A percentile compares a stretch with the other conserved stretches of the same genome.
These are phyloP conservation scores for Ceratina australensis DNA, from an alignment of 1,140 invertebrate species.

Conservation along the genomic window DNA sequence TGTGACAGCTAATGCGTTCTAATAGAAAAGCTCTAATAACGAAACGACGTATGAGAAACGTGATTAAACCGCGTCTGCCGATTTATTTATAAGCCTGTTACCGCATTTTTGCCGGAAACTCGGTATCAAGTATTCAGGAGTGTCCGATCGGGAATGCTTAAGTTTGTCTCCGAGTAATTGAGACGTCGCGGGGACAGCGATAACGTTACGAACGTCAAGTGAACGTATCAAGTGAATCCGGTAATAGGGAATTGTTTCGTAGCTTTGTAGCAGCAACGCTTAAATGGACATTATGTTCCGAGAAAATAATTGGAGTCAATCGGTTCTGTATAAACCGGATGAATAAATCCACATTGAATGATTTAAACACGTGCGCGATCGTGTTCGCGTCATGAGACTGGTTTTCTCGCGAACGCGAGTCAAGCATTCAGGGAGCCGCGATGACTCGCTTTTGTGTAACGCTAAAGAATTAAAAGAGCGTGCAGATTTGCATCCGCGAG, in stretches of 20 bases:
- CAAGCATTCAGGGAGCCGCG: neutral
- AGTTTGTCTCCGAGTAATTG: neutral
- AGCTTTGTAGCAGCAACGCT: too few relatives aligned
- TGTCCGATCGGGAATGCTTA: neutral
- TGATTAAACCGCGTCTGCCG: neutral
- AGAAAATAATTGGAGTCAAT: too few relatives aligned
- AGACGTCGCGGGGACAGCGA: too few relatives aligned
- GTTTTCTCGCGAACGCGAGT: neutral
- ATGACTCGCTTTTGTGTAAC: neutral
- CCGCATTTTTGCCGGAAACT: neutral
- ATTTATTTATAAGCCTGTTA: neutral
- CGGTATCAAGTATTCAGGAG: neutral
- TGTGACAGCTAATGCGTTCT: neutral
- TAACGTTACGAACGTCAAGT: too few relatives aligned
- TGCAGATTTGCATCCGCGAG: slow-evolving; percentile 4
- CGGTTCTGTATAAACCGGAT: too few relatives aligned
- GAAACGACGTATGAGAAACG: slow-evolving; percentile 1
- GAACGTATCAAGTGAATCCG: too few relatives aligned
- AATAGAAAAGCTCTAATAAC: slow-evolving; percentile 6
- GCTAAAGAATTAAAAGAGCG: slow-evolving; percentile 32
- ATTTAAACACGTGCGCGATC: neutral
- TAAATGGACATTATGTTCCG: too few relatives aligned
- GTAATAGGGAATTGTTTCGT: too few relatives aligned
- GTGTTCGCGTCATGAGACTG: too few relatives aligned
- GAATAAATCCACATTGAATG: neutral